Percentiles rank a stretch among this genome's conserved stretches.
phyloP scores from a whole-genome alignment of 2,113 vertebrate genomes.

The Melanocharis versteri region DNA sequence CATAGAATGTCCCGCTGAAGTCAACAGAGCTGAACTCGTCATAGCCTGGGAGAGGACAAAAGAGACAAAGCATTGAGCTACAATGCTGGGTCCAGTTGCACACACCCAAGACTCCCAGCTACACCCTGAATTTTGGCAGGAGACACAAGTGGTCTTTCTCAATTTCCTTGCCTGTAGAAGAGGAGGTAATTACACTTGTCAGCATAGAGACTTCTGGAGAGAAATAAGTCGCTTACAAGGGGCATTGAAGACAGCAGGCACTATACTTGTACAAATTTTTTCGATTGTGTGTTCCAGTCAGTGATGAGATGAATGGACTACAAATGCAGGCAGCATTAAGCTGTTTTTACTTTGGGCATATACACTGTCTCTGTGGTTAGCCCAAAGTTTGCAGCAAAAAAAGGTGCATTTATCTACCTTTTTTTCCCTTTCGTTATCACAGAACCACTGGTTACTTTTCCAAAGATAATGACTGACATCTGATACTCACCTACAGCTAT shows the following conservation, averaged over 20 bases:
- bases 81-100: background rate
- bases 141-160: background rate
- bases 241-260: background rate
- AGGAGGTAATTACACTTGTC: background rate
- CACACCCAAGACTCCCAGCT: background rate
- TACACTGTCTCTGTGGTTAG: rapidly evolving
- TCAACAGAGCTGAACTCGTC: constrained; percentile 95
- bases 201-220: background rate
- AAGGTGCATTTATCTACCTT: background rate
- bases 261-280: background rate
- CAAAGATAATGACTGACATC: background rate
- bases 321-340: background rate
- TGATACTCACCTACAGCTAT: constrained; percentile 90
- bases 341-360: background rate
- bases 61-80: background rate
- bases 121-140: background rate
- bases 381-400: background rate
- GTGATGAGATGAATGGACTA: background rate
- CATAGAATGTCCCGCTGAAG: constrained; percentile 97
- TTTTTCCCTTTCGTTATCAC: background rate
- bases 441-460: background rate
- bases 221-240: background rate
- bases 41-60: constrained; percentile 75
- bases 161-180: background rate
- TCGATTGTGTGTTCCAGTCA: background rate